Conservation (phyloP, 1,140 invertebrate species). For the Pseudomyrmex concolor region DNA sequence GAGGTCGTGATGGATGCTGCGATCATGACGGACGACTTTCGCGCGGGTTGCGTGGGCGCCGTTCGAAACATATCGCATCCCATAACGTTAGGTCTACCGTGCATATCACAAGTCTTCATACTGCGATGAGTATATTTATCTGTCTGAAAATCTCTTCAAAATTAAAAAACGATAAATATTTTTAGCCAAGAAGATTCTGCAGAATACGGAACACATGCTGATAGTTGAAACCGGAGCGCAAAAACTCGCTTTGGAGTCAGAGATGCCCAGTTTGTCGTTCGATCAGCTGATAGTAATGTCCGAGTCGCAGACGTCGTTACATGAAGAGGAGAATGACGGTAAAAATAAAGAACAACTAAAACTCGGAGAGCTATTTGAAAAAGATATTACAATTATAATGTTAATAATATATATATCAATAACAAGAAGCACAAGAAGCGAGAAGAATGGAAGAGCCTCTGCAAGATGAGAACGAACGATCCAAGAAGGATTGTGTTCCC, state of each 20-base stretch:
- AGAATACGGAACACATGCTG: conserved; percentile 67
- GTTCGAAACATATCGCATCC: conserved; percentile 68
- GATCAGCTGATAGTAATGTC: conserved; percentile 13
- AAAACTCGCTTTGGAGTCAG: conserved; percentile 58
- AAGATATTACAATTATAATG: background rate
- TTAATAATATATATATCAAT: background rate
- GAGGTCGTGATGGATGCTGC: conserved; percentile 63
- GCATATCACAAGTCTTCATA: background rate
- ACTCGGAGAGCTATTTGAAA: conserved; percentile 1
- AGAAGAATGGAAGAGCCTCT: background rate
- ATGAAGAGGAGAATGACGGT: background rate
- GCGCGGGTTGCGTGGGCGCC: conserved; percentile 55
- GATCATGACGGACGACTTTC: conserved; percentile 58
- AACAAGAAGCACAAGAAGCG: no score
- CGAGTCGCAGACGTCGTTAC: conserved; percentile 29
- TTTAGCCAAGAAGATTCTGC: conserved; percentile 66
- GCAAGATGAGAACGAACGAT: background rate
- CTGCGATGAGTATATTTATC: background rate
- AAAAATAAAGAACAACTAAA: conserved; percentile 2
- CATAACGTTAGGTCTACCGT: conserved; percentile 63
- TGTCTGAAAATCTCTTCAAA: background rate
- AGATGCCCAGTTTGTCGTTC: conserved; percentile 51
- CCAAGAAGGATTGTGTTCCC: conserved; percentile 7
- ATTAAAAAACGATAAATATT: background rate
- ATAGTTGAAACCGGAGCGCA: conserved; percentile 70